These are phyloP conservation scores for Sturnus vulgaris DNA, from an alignment of 2,113 vertebrate genomes.

Conservation along the genomic window DNA sequence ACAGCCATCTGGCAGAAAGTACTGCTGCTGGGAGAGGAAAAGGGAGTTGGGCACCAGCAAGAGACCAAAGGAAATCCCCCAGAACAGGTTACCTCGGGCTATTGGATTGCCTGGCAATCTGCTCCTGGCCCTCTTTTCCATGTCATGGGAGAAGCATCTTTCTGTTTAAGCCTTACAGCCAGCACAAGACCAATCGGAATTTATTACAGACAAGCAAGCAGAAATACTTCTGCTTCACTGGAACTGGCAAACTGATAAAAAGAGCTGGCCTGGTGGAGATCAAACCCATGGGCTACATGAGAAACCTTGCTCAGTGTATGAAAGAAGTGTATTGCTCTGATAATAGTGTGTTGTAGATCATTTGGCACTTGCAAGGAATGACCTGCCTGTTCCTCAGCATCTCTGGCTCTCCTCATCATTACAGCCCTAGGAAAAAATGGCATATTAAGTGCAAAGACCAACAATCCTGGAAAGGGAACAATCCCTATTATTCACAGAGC, in stretches of 20 bases:
- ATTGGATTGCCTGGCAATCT: not conserved
- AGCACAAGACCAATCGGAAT: not conserved
- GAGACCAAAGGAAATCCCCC: not conserved
- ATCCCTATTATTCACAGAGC: not conserved
- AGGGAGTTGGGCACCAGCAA: not conserved
- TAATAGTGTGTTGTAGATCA: conserved; percentile 16
- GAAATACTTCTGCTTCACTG: conserved; percentile 27
- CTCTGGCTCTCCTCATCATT: conserved; percentile 37
- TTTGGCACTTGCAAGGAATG: not conserved
- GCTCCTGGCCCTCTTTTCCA: not conserved
- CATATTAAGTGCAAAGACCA: conserved; percentile 10
- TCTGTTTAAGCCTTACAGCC: not conserved
- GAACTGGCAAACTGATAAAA: conserved; percentile 30
- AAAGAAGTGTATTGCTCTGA: not conserved
- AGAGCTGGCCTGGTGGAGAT: conserved; percentile 1
- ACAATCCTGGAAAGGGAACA: not conserved
- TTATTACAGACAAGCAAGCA: conserved; percentile 2
- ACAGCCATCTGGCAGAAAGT: conserved; percentile 55
- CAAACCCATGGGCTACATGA: not conserved
- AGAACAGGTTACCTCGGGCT: not conserved
- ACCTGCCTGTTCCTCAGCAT: conserved; percentile 4
- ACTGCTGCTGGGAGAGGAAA: not conserved
- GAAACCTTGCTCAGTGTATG: not conserved
- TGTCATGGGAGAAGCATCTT: not conserved
- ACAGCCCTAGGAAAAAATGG: not conserved